Evolutionary conservation across 2,113 vertebrate genomes (phyloP).

Genomic region (Okapia johnstoni): DNA sequence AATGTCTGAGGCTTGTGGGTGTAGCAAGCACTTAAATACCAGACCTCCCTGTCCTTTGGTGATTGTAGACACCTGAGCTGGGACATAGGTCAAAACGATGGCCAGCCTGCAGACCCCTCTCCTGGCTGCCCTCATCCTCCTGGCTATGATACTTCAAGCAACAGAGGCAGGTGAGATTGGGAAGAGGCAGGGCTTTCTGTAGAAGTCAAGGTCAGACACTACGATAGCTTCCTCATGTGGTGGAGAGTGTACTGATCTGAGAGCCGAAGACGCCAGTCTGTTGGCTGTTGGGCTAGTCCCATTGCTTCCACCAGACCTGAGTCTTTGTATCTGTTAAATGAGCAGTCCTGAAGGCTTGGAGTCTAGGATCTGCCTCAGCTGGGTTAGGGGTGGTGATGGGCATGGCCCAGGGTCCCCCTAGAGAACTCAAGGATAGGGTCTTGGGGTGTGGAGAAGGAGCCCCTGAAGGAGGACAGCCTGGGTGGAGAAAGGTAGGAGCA

Average conservation of each 20-base stretch:
- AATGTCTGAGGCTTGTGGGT: constrained; percentile 7
- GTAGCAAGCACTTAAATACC: constrained; percentile 37
- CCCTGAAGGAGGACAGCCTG: no score
- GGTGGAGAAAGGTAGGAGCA: neutral
- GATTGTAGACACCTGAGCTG: neutral
- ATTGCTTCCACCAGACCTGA: neutral
- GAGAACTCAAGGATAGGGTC: neutral
- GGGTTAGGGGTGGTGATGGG: neutral
- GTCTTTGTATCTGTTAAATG: neutral
- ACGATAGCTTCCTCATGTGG: neutral
- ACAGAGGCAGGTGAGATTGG: constrained; percentile 60
- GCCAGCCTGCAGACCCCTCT: neutral
- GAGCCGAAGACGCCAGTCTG: neutral
- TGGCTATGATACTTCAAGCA: neutral
- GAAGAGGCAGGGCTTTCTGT: neutral
- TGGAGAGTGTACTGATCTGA: neutral
- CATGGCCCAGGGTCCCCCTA: neutral
- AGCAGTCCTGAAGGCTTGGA: neutral
- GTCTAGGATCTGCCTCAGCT: neutral
- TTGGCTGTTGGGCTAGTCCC: neutral
- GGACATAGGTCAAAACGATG: constrained; percentile 25
- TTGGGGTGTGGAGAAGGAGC: neutral
- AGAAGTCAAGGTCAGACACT: neutral
- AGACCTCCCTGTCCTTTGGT: neutral
- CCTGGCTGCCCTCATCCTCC: constrained; percentile 41